Conservation (phyloP, 2,113 vertebrate species). For the Pogona vitticeps region DNA sequence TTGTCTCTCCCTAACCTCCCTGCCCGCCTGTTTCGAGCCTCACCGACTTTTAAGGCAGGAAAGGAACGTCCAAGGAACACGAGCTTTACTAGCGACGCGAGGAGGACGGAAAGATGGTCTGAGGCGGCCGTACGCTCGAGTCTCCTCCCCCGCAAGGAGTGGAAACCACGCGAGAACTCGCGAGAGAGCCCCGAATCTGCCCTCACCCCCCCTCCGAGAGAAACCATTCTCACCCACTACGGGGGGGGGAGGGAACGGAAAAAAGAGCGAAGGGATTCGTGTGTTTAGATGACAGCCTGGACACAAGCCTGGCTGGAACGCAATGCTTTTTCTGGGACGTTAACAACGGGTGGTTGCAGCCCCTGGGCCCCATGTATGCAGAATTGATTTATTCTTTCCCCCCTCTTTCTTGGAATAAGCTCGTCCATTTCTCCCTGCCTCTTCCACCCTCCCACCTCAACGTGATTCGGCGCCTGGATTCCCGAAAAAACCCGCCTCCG, state of each 20-base stretch:
- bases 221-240: background rate
- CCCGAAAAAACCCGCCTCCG: background rate
- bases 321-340: too few relatives aligned
- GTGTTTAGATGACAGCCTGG: too few relatives aligned
- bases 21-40: too few relatives aligned
- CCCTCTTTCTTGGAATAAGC: background rate
- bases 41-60: conserved; percentile 55
- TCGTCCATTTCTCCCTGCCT: background rate
- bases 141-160: background rate
- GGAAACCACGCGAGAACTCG: conserved; percentile 13
- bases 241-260: fast-evolving
- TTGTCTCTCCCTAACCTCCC: too few relatives aligned
- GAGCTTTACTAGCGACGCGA: conserved; percentile 28
- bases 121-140: background rate
- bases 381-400: too few relatives aligned
- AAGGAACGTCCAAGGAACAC: conserved; percentile 48
- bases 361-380: too few relatives aligned
- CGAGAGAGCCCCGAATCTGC: background rate
- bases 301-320: too few relatives aligned
- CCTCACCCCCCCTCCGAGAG: background rate
- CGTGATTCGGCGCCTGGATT: too few relatives aligned
- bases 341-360: too few relatives aligned
- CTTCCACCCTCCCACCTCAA: background rate
- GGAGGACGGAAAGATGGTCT: conserved; percentile 21
- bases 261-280: too few relatives aligned